Base-by-base conservation (phyloP, 2,888 invertebrate genomes). In the Adela reaumurella region DNA sequence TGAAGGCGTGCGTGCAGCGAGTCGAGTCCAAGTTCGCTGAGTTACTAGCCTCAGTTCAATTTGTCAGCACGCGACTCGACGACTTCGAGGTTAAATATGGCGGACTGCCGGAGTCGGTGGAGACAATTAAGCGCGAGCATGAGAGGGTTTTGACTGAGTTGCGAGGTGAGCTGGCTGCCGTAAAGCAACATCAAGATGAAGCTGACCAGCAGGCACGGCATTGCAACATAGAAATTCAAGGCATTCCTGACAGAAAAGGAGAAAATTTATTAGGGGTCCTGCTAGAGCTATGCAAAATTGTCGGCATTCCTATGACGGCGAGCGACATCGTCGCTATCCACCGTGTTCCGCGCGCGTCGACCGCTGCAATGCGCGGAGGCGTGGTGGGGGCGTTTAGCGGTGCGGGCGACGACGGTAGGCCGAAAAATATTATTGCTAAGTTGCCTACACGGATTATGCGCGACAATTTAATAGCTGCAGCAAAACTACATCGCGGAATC, bases 401-500 rank as follows among this genome's bases (percentile, higher is more conserved):
- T 14, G 24, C 5, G 24, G 8, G 8, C 4, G 24, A 24, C 24
- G 35, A 4, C 11, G 35, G 35, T 35, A 35, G 35, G 14, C 35
- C 35, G 6, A 35, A 35, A 35, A 35, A 35, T 14, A 11, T 35
- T 14, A 35, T 35, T 11, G 35, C 14, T 3, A 35, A 35, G n/a
- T 14, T 35, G 3, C 8, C 35, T 3, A 35, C 35, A 4, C 35
- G 35, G 3, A 14, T 35, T 3, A 14, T 43, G 20, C 48, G 48
- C 19, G 44, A 43, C 28, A 20, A 43, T 17, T 3, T 48, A 11
- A 44, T 48, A 24, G 16, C 18, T n/a, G 48, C 44, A 8, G 43
- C 24, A 2, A 11, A 19, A 19, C 2, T 16, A 4, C 29, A 11
- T n/a, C 43, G 48, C 2, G 28, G 43, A 3, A 19, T 19, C 2